Conservation (phyloP, 1,140 invertebrate species). For the Zaprionus capensis region DNA sequence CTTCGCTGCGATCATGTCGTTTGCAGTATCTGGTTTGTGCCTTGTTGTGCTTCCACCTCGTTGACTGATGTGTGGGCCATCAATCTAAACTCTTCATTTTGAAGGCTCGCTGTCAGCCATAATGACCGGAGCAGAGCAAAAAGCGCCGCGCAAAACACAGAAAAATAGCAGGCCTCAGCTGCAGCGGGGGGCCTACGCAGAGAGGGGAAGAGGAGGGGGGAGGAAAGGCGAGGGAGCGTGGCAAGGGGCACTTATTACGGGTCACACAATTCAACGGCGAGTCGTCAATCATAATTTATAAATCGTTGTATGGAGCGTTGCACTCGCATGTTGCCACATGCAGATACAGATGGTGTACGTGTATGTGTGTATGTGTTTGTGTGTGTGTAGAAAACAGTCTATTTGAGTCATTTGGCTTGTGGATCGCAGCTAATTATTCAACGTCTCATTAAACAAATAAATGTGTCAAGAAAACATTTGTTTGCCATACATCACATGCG, state of each 20-base stretch:
- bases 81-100: constrained; percentile 83
- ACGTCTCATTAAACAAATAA: constrained; percentile 82
- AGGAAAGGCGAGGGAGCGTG: not conserved
- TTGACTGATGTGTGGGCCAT: constrained; percentile 79
- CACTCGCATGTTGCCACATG: constrained; percentile 14
- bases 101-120: constrained; percentile 77
- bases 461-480: constrained; percentile 79
- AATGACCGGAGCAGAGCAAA: constrained; percentile 75
- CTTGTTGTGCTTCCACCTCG: constrained; percentile 39
- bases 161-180: constrained; percentile 55
- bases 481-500: constrained; percentile 71
- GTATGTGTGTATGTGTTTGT: not conserved
- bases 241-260: constrained; percentile 51
- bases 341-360: not conserved
- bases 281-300: constrained; percentile 82
- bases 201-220: not conserved
- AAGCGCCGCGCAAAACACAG: constrained; percentile 55
- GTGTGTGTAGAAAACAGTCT: constrained; percentile 14
- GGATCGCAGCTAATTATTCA: constrained; percentile 76
- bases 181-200: not conserved
- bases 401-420: constrained; percentile 58
- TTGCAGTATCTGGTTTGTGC: constrained; percentile 23
- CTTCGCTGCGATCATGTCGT: not conserved
- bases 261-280: constrained; percentile 71
- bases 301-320: constrained; percentile 48